Base-by-base conservation (phyloP, 2,888 invertebrate genomes). In the Eupithecia centaureata region DNA sequence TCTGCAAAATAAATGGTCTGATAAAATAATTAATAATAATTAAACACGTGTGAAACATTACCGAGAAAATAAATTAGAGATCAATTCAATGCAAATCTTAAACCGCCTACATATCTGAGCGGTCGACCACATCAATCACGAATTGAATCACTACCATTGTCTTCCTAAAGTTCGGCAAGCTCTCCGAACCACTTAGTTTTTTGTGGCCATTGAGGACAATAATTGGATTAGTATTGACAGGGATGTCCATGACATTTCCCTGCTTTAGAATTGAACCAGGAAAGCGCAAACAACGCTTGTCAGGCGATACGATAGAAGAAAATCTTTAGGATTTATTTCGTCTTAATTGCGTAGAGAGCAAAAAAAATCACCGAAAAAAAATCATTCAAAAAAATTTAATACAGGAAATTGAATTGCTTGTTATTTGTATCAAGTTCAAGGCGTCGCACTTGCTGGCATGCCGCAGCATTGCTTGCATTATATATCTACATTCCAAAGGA, bases 41-140 rank as follows among this genome's bases (percentile, higher is more conserved):
- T 30, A 22, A 76, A 75, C 83, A 86, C 85, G 86, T 88, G 86
- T 88, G 86, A 85, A 86, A 77, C 79, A 85, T 82, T 82, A 84
- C 86, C 85, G 77, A 80, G 83, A 86, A 72, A 87, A 86, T 85
- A 85, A 82, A 81, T 79, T 79, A 81, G 76, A 80, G 80, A 84
- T 80, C 90, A 78, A 92, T 92, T 92, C 90, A 91, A 93, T 92
- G 92, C 90, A 89, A 92, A 92, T 92, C 79, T 79, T 77, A 68
- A 68, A 69, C 79, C 89, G 84, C 91, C 91, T 86, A 90, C 90
- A 82, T 80, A 71, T 74, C 75, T 71, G 73, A 7, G 27, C 77
- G 76, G 75, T 75, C 83, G 81, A 86, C 79, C 83, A 86, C 86
- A 92, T 91, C 90, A 85, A 93, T 92, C 91, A 91, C 22, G 79